Conservation (phyloP, 2,797 vertebrate genomes). For the Anas bernieri region DNA sequence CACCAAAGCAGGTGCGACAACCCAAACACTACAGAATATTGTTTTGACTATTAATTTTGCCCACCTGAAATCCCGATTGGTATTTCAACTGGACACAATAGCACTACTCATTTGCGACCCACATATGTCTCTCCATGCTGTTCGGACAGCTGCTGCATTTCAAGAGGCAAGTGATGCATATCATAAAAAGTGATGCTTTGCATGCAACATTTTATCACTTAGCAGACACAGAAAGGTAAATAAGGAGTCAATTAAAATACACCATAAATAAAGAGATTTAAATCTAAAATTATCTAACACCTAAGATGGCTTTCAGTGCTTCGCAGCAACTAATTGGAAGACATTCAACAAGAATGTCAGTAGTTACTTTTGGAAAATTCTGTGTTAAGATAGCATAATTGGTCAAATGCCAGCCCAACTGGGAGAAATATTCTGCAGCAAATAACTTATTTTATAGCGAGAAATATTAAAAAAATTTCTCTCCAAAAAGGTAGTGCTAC, state of each 20-base stretch:
- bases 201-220: neutral
- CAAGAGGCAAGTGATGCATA: neutral
- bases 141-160: conserved; percentile 3
- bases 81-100: neutral
- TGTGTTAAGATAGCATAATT: neutral
- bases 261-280: neutral
- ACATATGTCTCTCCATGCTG: neutral
- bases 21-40: neutral
- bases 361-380: neutral
- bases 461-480: neutral
- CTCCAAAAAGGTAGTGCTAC: neutral
- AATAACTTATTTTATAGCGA: neutral
- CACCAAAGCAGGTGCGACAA: neutral
- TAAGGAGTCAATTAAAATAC: neutral
- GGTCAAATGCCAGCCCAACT: neutral
- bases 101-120: neutral
- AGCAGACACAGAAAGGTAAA: neutral
- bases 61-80: neutral
- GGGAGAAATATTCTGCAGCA: neutral
- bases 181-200: neutral
- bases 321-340: neutral
- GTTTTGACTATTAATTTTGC: neutral
- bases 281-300: neutral
- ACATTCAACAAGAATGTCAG: neutral
- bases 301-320: neutral